A percentile compares a stretch with the other conserved stretches of the same genome.
These are phyloP conservation scores for Dipodomys ordii DNA, from an alignment of 2,113 vertebrate species.

Conservation along the genomic window DNA sequence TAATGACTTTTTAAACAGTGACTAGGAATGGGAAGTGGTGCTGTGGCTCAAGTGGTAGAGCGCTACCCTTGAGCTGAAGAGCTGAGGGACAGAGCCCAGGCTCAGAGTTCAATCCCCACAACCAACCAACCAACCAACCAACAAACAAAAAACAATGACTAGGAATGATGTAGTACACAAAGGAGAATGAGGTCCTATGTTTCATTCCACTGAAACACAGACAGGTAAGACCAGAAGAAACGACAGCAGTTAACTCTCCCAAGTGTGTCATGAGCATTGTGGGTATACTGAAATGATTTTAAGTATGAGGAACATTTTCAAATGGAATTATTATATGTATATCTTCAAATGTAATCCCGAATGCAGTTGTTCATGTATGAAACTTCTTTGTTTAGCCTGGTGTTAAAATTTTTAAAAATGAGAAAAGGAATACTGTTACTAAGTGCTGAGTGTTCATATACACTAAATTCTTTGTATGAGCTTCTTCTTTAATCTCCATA, in stretches of 20 bases:
- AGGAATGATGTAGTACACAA: background rate
- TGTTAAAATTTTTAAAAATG: background rate
- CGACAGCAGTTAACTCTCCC: background rate
- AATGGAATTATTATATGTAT: background rate
- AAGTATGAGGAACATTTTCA: background rate
- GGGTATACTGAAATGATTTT: background rate
- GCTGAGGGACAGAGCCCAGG: no score
- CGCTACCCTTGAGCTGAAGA: no score
- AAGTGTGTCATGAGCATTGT: background rate
- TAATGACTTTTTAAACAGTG: no score
- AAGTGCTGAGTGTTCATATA: background rate
- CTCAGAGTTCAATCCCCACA: no score
- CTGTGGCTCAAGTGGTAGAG: no score
- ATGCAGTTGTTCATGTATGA: background rate
- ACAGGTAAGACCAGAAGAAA: background rate
- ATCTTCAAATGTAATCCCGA: background rate
- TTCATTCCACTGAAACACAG: background rate
- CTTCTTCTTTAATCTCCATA: background rate
- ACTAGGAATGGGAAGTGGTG: background rate
- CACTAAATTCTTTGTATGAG: background rate
- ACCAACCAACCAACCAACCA: no score
- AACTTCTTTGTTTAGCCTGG: constrained; percentile 29
- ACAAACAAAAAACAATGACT: background rate
- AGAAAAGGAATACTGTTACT: background rate
- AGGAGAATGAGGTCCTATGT: background rate